Percentiles rank a stretch among this genome's conserved stretches.
phyloP scores from a whole-genome alignment of 2,888 invertebrate genomes.

The Laothoe populi region DNA sequence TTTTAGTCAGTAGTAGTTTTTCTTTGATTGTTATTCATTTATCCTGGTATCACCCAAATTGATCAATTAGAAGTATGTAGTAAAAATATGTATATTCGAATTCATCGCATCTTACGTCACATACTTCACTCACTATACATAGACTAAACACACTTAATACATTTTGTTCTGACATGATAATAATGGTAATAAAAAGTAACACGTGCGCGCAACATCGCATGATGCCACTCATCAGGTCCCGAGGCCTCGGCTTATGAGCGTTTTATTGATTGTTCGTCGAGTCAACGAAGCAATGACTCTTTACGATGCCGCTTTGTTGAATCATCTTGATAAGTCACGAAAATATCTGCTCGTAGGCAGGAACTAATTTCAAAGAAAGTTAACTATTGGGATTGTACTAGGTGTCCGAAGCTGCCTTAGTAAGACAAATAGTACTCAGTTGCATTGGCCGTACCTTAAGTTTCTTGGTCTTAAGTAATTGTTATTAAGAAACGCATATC shows the following conservation, averaged over 20 bases:
- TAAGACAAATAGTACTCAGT: no score
- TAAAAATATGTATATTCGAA: neutral
- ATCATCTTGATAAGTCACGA: neutral
- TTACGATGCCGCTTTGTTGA: conserved; percentile 38
- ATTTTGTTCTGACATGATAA: conserved; percentile 69
- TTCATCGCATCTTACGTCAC: neutral
- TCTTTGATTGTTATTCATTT: no score
- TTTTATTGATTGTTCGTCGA: conserved; percentile 61
- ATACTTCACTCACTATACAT: conserved; percentile 47
- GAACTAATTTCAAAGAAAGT: neutral
- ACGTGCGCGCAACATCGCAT: conserved; percentile 68
- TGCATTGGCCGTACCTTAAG: no score
- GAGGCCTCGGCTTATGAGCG: conserved; percentile 45
- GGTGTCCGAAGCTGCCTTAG: no score
- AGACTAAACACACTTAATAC: conserved; percentile 58
- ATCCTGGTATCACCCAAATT: no score
- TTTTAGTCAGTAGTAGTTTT: no score
- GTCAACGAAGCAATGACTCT: conserved; percentile 37
- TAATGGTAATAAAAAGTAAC: conserved; percentile 63
- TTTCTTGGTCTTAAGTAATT: no score
- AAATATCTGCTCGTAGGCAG: neutral
- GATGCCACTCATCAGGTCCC: conserved; percentile 61
- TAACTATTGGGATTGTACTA: no score
- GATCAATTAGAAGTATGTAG: neutral
- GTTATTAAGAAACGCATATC: no score